Percentiles rank a stretch among this genome's conserved stretches.
Evolutionary conservation across 2,797 vertebrate genomes (phyloP).

Genomic region (Pseudochirops corinnae): DNA sequence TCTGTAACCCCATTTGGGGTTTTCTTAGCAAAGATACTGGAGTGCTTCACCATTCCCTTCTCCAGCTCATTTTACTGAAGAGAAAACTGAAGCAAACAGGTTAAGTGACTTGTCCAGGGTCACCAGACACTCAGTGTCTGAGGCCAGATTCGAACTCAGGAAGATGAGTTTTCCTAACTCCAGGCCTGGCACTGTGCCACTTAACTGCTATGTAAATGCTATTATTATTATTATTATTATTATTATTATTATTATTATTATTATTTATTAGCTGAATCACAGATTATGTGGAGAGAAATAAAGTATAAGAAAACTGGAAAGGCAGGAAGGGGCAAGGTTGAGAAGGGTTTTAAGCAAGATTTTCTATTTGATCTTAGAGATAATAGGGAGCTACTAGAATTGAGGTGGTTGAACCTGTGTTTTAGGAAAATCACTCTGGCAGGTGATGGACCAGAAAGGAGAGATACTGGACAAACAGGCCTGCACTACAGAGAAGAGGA

Average conservation of each 20-base stretch:
- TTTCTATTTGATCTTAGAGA: slow-evolving; percentile 1
- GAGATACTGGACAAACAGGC: neutral
- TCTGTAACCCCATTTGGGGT: neutral
- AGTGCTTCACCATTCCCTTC: neutral
- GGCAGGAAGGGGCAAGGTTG: neutral
- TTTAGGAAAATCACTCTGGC: neutral
- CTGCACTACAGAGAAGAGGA: neutral
- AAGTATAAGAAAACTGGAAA: neutral
- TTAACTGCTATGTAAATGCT: neutral
- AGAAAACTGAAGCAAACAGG: neutral
- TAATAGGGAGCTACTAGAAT: neutral
- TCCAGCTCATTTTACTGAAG: neutral
- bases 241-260: neutral
- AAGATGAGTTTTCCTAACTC: neutral
- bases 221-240: neutral
- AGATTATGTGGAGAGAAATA: neutral
- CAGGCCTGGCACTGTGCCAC: neutral
- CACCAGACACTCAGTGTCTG: neutral
- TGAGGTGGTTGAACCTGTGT: neutral
- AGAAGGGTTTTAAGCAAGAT: neutral
- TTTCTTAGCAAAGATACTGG: neutral
- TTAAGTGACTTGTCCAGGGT: neutral
- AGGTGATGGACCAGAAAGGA: neutral
- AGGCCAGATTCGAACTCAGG: neutral
- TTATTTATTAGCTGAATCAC: neutral